These are phyloP conservation scores for Psammodynastes pulverulentus DNA, from an alignment of 2,113 vertebrate genomes.

Conservation along the genomic window DNA sequence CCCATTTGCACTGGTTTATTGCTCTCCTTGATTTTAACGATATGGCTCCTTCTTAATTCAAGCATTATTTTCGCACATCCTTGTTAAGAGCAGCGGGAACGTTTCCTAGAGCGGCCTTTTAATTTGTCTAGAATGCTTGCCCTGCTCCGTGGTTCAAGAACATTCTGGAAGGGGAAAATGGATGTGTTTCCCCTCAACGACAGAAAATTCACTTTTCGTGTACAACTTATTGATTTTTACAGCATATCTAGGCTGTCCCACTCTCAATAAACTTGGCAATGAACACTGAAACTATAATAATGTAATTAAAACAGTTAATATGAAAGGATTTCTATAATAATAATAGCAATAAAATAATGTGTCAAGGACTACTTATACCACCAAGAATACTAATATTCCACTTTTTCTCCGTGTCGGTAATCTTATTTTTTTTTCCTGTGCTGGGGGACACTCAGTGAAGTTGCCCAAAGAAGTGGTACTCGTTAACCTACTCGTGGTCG, in stretches of 20 bases:
- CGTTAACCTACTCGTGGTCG: not conserved
- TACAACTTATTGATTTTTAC: not conserved
- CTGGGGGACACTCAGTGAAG: not conserved
- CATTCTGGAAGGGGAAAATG: not conserved
- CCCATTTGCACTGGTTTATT: not conserved
- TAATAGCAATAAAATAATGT: not conserved
- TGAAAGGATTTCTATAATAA: not conserved
- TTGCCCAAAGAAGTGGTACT: not conserved
- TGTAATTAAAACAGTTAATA: not conserved
- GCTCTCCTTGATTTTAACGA: not conserved
- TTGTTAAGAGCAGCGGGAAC: not conserved
- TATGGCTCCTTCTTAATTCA: not conserved
- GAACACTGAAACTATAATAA: not conserved
- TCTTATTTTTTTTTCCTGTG: too few species aligned
- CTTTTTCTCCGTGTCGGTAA: too few species aligned
- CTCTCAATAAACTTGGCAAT: not conserved
- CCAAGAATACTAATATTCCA: not conserved
- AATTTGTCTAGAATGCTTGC: not conserved
- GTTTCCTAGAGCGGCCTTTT: not conserved
- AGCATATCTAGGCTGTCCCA: not conserved
- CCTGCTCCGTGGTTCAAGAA: not conserved
- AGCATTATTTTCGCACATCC: not conserved
- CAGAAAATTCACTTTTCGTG: not conserved
- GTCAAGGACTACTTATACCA: not conserved
- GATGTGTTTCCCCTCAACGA: not conserved